Conservation (phyloP, 1,140 invertebrate species). For the Tetramorium alpestre region DNA sequence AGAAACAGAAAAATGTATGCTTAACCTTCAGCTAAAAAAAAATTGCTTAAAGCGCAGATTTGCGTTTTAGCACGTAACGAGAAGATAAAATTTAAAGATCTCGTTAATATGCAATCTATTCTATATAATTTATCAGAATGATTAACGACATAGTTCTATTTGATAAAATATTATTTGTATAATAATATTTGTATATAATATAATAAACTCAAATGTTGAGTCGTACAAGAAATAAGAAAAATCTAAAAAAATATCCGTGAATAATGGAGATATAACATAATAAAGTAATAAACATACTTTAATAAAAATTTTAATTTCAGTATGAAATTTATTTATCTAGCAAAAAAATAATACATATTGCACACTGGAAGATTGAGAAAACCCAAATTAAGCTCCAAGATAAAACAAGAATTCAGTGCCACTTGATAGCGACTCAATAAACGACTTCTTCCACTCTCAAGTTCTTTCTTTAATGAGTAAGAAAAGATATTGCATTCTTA, state of each 20-base stretch:
- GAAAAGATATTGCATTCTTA: constrained; percentile 6
- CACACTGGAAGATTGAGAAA: not conserved
- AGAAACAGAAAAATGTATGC: not conserved
- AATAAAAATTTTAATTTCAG: constrained; percentile 8
- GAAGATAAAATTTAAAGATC: not conserved
- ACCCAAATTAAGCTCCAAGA: not conserved
- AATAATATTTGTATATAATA: not conserved
- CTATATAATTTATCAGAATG: not conserved
- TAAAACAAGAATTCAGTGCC: not conserved
- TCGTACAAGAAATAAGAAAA: not conserved
- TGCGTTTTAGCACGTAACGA: not conserved
- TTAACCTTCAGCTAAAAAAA: not conserved
- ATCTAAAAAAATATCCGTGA: not conserved
- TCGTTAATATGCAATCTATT: not conserved
- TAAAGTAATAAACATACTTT: not conserved
- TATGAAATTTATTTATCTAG: not conserved
- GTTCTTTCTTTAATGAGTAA: constrained; percentile 19
- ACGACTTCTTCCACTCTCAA: not conserved
- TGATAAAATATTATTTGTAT: not conserved
- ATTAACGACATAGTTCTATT: not conserved
- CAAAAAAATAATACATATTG: not conserved
- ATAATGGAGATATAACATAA: not conserved
- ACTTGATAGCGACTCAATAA: not conserved
- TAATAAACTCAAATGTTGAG: not conserved
- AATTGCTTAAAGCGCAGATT: not conserved